Base-by-base conservation (phyloP, 2,113 vertebrate species). In the Cygnus atratus region DNA sequence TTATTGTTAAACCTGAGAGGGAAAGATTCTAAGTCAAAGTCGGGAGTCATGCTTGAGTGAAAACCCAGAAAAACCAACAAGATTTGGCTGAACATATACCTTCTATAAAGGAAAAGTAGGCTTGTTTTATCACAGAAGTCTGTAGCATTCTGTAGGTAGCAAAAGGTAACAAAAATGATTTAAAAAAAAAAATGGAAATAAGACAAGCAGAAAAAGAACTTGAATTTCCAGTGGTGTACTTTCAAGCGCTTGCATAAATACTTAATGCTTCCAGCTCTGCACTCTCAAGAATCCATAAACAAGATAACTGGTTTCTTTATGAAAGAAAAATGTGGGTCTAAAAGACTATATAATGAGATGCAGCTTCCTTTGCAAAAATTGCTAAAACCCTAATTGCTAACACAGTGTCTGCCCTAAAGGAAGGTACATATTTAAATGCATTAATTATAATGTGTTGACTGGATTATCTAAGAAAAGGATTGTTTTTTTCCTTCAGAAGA, bases 231-330 rank as follows among this genome's bases (percentile, higher is more conserved):
- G 74, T 68, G 54, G n/a, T 91, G 66, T 75, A 81, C 70, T 95
- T 95, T 91, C 73, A 88, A 83, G 55, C 3, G 5, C 78, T 95
- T 93, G 63, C 88, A 96, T 96, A 95, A 97, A 97, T 95, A 79
- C 73, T 94, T 95, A 87, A 95, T 87, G 90, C 48, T 95, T 93
- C 75, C 92, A 95, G 76, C 82, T 96, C 92, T 91, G 78, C 43
- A 20, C 52, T 84, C 86, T 58, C 79, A 93, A 92, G 79, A 96
- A 97, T 95, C 62, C 87, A 95, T 88, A 96, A 96, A 95, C 81
- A 97, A 96, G 73, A 94, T 85, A 96, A 96, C 95, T 65, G 48
- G 15, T 81, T 96, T 73, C 63, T 93, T 95, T 94, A 87, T 93
- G 89, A 95, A 97, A 92, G 70, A 95, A 94, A 77, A 95, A 90